These are phyloP conservation scores for Megaleporinus macrocephalus DNA, from an alignment of 2,113 vertebrate species.

Conservation along the genomic window DNA sequence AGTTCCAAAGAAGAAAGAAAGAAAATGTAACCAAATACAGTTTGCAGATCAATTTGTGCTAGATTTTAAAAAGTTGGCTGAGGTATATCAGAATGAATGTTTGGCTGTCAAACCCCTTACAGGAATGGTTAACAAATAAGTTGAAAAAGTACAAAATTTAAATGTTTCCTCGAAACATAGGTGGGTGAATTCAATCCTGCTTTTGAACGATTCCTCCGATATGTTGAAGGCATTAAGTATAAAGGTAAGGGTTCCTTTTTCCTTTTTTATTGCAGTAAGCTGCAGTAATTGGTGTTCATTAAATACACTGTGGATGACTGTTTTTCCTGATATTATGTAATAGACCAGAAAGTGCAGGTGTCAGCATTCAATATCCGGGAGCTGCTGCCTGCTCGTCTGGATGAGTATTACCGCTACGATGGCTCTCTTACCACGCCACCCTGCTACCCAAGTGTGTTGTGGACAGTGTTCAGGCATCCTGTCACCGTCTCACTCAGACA, in stretches of 20 bases:
- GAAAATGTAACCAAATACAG: no score
- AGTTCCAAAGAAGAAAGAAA: no score
- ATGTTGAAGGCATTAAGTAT: slow-evolving; percentile 84
- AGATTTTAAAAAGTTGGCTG: no score
- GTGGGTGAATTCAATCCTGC: slow-evolving; percentile 85
- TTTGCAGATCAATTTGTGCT: no score
- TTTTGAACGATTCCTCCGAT: slow-evolving; percentile 86
- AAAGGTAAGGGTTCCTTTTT: slow-evolving; percentile 77
- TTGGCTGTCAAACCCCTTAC: no score
- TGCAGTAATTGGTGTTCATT: neutral
- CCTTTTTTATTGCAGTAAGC: neutral
- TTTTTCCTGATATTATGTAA: slow-evolving; percentile 33
- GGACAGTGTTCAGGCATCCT: slow-evolving; percentile 88
- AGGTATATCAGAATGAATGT: no score
- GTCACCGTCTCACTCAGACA: slow-evolving; percentile 87
- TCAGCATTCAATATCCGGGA: slow-evolving; percentile 84
- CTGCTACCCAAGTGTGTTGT: slow-evolving; percentile 91
- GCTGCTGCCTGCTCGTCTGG: slow-evolving; percentile 82
- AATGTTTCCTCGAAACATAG: slow-evolving; percentile 69
- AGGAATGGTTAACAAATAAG: no score
- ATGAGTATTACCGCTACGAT: slow-evolving; percentile 90
- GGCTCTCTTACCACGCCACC: slow-evolving; percentile 97
- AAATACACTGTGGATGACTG: neutral
- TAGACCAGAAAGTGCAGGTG: slow-evolving; percentile 82
- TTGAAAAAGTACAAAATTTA: neutral